Evolutionary conservation across 2,888 invertebrate genomes (phyloP).

Genomic region (Cataglyphis albicans): DNA sequence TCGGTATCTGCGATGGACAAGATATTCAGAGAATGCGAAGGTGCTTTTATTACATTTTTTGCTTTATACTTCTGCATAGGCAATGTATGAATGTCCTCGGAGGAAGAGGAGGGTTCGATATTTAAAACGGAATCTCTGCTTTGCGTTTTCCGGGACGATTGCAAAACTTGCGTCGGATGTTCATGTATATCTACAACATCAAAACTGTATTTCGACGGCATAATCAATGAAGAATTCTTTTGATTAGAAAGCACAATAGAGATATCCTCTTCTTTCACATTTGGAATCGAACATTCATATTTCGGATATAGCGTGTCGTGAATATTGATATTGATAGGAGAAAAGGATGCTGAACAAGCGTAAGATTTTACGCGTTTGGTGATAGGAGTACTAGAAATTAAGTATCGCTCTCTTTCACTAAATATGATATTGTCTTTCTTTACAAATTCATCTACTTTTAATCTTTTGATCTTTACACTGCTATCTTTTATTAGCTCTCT

Average conservation of each 20-base stretch:
- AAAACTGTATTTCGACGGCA: not conserved
- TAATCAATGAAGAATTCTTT: not conserved
- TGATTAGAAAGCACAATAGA: not conserved
- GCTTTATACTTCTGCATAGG: slow-evolving; percentile 22
- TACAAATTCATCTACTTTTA: slow-evolving; percentile 18
- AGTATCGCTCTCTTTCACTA: slow-evolving; percentile 11
- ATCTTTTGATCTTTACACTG: slow-evolving; percentile 30
- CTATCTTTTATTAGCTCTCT: slow-evolving; percentile 17
- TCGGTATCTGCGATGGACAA: slow-evolving; percentile 29
- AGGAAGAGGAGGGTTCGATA: not conserved
- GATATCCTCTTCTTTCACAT: not conserved
- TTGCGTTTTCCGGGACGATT: not conserved
- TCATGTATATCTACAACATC: not conserved
- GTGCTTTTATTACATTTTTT: not conserved
- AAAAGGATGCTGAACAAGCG: slow-evolving; percentile 54
- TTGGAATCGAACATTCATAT: not conserved
- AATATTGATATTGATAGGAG: slow-evolving; percentile 69
- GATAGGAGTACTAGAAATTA: slow-evolving; percentile 74
- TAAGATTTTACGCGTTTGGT: slow-evolving; percentile 14
- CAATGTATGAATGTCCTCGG: not conserved
- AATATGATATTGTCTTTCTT: not conserved
- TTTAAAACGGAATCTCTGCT: not conserved
- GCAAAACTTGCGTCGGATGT: not conserved
- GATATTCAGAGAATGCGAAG: slow-evolving; percentile 29
- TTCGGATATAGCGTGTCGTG: not conserved